Evolutionary conservation across 2,888 invertebrate genomes (phyloP), one percentile per base, ranked within the genome.

Genomic region (Spilosoma lubricipeda): DNA sequence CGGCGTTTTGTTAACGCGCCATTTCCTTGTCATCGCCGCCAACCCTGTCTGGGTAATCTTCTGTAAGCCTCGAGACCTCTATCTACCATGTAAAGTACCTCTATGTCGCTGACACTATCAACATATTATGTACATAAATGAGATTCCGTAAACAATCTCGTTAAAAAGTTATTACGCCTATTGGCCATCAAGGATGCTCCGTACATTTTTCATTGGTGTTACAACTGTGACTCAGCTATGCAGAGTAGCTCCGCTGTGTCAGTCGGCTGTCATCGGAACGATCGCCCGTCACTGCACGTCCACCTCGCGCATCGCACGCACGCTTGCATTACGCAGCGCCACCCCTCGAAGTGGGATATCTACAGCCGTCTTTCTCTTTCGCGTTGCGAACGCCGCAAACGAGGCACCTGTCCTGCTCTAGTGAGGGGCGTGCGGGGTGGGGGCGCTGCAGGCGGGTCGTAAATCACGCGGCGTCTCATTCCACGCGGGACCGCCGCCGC

Each of bases 311-410:
- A 94, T 94, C 93, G 93, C 93, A 94, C 94, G 94, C 95, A 95
- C 94, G 95, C 94, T 95, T 95, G 95, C 95, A 95, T 94, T 94
- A 95, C 95, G 95, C 95, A 95, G 94, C 93, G 94, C 94, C 95
- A 94, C 95, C 95, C 95, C 94, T 92, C 91, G 93, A 92, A 92
- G 87, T 87, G 80, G 86, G 88, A 90, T 89, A 89, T 89, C 84
- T 85, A 90, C 89, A 89, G 88, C 89, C 78, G 90, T 94, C 94
- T 91, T 93, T 87, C 81, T 95, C 88, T 85, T 80, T 78, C 90
- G 74, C 88, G 81, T 72, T 23, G 68, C 74, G 75, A 66, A 73
- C 70, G 75, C 71, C 71, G 78, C 80, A 75, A 79, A 75, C 71
- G 77, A 75, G 81, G 88, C 89, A 79, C 82, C 86, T 85, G 83